Evolutionary conservation across 2,888 invertebrate genomes (phyloP).

Genomic region (Camponotus fellah): DNA sequence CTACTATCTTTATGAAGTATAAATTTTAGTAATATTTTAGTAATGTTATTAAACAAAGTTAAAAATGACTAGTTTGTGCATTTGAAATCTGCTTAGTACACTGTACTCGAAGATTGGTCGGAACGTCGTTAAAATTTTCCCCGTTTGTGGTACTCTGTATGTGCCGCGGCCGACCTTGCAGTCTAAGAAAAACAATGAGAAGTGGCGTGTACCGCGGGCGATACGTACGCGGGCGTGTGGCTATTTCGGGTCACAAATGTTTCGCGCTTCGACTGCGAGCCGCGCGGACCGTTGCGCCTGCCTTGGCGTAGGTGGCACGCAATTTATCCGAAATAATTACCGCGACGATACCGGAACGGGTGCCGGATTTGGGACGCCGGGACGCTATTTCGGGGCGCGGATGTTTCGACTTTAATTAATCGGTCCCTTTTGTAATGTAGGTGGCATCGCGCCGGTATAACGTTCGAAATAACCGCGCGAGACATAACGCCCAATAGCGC

Average conservation of each 20-base stretch:
- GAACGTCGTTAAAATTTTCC: neutral
- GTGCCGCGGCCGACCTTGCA: slow-evolving; percentile 66
- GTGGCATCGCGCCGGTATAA: slow-evolving; percentile 13
- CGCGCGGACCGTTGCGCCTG: slow-evolving; percentile 59
- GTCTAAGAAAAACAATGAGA: slow-evolving; percentile 76
- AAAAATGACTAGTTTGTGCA: neutral
- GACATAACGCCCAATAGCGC: slow-evolving; percentile 38
- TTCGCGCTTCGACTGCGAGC: slow-evolving; percentile 64
- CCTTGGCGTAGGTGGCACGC: slow-evolving; percentile 67
- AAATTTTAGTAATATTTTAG: too few relatives aligned
- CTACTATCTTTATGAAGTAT: too few relatives aligned
- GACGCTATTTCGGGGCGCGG: slow-evolving; percentile 67
- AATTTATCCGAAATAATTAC: slow-evolving; percentile 74
- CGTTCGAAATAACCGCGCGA: slow-evolving; percentile 43
- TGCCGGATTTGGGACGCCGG: slow-evolving; percentile 62
- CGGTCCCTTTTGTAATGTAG: slow-evolving; percentile 58
- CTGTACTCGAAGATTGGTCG: neutral
- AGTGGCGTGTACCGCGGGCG: slow-evolving; percentile 52
- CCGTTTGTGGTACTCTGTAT: slow-evolving; percentile 19
- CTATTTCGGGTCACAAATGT: slow-evolving; percentile 73
- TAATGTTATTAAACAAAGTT: too few relatives aligned
- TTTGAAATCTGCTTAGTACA: neutral
- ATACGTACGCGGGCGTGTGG: slow-evolving; percentile 66
- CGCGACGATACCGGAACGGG: slow-evolving; percentile 62
- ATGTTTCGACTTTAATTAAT: slow-evolving; percentile 71